phyloP scores from a whole-genome alignment of 1,140 invertebrate species.

The Lethocerus indicus region DNA sequence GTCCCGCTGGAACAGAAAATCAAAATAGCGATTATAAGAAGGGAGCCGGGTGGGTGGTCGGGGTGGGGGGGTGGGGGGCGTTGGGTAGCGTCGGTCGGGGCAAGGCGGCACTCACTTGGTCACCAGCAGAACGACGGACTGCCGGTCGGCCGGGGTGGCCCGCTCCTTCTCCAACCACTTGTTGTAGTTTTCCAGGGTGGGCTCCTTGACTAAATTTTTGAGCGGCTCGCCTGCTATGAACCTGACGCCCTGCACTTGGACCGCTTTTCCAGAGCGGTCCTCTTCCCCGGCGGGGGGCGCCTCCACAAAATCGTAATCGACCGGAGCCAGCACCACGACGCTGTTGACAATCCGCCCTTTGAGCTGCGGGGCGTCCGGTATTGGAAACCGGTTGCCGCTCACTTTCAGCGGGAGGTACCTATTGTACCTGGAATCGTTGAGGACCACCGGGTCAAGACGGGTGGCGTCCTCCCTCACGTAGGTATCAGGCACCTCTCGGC shows the following conservation, averaged over 20 bases:
- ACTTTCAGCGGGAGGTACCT: constrained; percentile 67
- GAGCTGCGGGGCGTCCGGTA: constrained; percentile 53
- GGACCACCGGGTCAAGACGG: constrained; percentile 48
- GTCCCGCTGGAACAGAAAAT: constrained; percentile 26
- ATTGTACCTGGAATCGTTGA: constrained; percentile 57
- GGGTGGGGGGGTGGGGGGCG: constrained; percentile 10
- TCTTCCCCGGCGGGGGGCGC: constrained; percentile 20
- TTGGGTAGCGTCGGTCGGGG: constrained; percentile 4
- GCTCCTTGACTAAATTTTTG: constrained; percentile 54
- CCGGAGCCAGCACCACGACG: constrained; percentile 64
- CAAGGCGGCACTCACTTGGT: constrained; percentile 41
- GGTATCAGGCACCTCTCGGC: constrained; percentile 46
- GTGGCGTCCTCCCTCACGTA: constrained; percentile 56
- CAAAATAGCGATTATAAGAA: neutral
- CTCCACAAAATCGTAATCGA: constrained; percentile 40
- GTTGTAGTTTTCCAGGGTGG: constrained; percentile 55
- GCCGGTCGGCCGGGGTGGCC: constrained; percentile 45
- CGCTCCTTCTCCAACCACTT: constrained; percentile 62
- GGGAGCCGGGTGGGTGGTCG: neutral
- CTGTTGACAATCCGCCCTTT: constrained; percentile 56
- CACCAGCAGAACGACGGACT: constrained; percentile 61
- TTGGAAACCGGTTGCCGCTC: constrained; percentile 62
- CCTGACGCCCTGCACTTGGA: constrained; percentile 28
- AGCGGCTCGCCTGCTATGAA: constrained; percentile 45
- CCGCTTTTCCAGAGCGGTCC: constrained; percentile 22